phyloP scores from a whole-genome alignment of 23 tunicate species.

The Ciona savignyi region DNA sequence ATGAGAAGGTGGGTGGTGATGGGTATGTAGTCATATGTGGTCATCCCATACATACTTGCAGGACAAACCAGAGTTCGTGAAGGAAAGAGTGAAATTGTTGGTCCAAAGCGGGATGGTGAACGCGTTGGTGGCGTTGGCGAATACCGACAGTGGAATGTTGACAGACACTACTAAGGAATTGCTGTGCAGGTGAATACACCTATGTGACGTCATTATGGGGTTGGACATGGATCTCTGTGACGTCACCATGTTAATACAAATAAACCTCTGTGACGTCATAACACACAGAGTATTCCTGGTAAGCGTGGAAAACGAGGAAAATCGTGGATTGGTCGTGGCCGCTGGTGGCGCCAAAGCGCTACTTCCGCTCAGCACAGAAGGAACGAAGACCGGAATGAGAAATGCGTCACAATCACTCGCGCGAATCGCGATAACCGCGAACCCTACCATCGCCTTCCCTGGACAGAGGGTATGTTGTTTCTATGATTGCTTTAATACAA shows the following conservation, averaged over 20 bases:
- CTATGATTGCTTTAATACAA: background rate
- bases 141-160: constrained; percentile 58
- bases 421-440: constrained; percentile 72
- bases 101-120: constrained; percentile 80
- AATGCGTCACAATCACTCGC: constrained; percentile 90
- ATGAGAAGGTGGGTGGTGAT: constrained; percentile 84
- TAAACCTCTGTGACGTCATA: background rate
- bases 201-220: no score
- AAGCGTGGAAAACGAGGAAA: constrained; percentile 53
- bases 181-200: constrained; percentile 53
- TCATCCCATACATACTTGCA: no score
- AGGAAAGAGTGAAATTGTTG: constrained; percentile 42
- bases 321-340: constrained; percentile 82
- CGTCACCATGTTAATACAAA: no score
- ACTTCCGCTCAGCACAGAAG: constrained; percentile 67
- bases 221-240: no score
- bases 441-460: constrained; percentile 88
- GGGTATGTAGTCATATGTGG: no score
- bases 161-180: constrained; percentile 81
- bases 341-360: constrained; percentile 80
- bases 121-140: constrained; percentile 79
- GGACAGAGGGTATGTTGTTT: constrained; percentile 61
- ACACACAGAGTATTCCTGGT: constrained; percentile 63
- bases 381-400: constrained; percentile 74
- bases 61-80: constrained; percentile 71